Base-by-base conservation (phyloP, 2,888 invertebrate species). In the Galerucella pusilla region DNA sequence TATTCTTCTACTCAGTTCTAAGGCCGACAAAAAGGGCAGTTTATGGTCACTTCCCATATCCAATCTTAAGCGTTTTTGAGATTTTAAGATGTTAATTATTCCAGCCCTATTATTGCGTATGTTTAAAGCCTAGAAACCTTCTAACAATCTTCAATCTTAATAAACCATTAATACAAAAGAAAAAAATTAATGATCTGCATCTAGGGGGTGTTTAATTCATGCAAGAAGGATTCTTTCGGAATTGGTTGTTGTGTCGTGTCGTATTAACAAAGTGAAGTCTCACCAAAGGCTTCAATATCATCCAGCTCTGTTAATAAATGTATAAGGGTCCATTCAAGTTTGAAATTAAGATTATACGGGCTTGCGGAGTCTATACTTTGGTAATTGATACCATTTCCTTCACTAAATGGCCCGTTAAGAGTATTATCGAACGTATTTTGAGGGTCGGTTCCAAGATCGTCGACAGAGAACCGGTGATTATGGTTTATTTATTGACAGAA, bases 291-390 rank as follows among this genome's bases (percentile, higher is more conserved):
- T 68, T 11, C 20, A 28, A 68, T 68, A 60, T 42, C 45, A n/a
- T 42, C 42, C 25, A 45, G 11, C 16, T 20, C 45, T 25, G n/a
- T 57, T 71, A 65, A 71, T 71, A 65, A 71, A 65, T 65, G 65
- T 65, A 25, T 71, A 65, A 65, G 65, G 60, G 66, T 66, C 70
- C 60, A 52, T 70, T 74, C 68, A 70, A 66, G 74, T 65, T 61
- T 70, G 70, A 74, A 69, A 73, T 73, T 73, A 60, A 66, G 59
- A 70, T 70, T 66, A 74, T 70, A 66, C 28, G 70, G 70, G 70
- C 52, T 70, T 70, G 60, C 59, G 66, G 60, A 69, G 66, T 74
- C 66, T 70, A 65, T 60, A 74, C 65, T 69, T 60, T 61, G 45
- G 60, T 74, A 63, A 74, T 74, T 70, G 66, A 69, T 65, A 61